Evolutionary conservation across 2,888 invertebrate species (phyloP).

Genomic region (Laothoe populi): DNA sequence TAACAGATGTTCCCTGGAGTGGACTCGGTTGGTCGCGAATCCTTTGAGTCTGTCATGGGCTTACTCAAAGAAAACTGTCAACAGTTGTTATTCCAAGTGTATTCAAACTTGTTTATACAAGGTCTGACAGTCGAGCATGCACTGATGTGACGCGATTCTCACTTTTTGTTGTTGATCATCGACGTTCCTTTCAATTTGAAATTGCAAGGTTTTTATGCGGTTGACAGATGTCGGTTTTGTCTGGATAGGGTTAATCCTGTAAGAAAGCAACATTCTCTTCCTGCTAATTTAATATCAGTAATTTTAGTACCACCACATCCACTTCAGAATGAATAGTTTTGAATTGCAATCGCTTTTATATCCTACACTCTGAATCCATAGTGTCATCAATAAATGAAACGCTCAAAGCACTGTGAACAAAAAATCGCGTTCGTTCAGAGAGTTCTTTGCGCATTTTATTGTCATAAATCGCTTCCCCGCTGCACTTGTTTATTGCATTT

Average conservation of each 20-base stretch:
- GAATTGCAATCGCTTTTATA: too few relatives aligned
- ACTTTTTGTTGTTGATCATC: conserved; percentile 28
- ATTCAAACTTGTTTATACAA: conserved; percentile 70
- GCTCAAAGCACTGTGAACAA: conserved; percentile 5
- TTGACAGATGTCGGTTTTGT: conserved; percentile 1
- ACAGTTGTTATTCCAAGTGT: conserved; percentile 79
- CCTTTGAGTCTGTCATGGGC: conserved; percentile 74
- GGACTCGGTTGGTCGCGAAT: conserved; percentile 66
- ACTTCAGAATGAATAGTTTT: too few relatives aligned
- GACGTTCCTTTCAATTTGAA: conserved; percentile 10
- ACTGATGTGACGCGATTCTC: conserved; percentile 28
- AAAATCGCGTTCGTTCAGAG: background rate
- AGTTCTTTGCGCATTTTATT: conserved; percentile 18
- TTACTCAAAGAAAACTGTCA: conserved; percentile 69
- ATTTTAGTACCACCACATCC: too few relatives aligned
- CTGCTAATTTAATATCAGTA: background rate
- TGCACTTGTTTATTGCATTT: conserved; percentile 28
- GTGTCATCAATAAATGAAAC: background rate
- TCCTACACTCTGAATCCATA: background rate
- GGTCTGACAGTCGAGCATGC: conserved; percentile 64
- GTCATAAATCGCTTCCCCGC: conserved; percentile 7
- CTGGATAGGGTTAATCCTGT: background rate
- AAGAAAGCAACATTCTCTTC: background rate
- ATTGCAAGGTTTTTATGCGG: background rate
- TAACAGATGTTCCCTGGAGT: conserved; percentile 70